A percentile compares a stretch with the other conserved stretches of the same genome.
Evolutionary conservation across 2,888 invertebrate genomes (phyloP).

Genomic region (Agonopterix subpropinquella): DNA sequence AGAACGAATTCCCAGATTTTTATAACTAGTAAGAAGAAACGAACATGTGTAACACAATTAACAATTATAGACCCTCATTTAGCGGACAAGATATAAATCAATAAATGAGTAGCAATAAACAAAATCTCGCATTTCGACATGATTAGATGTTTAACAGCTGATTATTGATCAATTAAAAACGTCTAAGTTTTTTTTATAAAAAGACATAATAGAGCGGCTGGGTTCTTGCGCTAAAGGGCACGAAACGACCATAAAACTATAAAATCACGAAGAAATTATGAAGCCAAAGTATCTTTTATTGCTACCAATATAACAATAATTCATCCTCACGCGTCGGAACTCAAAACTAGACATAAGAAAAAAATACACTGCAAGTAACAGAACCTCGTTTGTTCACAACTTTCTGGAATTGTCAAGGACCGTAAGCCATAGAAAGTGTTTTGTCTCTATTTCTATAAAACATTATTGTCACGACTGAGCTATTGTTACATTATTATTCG

Average conservation of each 20-base stretch:
- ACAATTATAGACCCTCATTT: not conserved
- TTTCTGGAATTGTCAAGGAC: slow-evolving; percentile 64
- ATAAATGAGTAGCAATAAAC: slow-evolving; percentile 4
- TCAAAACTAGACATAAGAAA: slow-evolving; percentile 21
- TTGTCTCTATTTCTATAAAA: slow-evolving; percentile 46
- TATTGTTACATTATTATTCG: slow-evolving; percentile 39
- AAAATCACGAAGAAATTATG: slow-evolving; percentile 61
- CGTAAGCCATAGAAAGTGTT: slow-evolving; percentile 46
- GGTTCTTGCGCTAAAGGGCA: slow-evolving; percentile 43
- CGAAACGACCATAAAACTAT: slow-evolving; percentile 59
- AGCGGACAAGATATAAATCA: slow-evolving; percentile 1
- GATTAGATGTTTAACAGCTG: slow-evolving; percentile 45
- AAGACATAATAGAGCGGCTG: slow-evolving; percentile 46
- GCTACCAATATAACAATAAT: slow-evolving; percentile 64
- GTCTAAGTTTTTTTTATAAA: slow-evolving; percentile 29
- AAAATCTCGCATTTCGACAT: slow-evolving; percentile 6
- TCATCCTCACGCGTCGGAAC: slow-evolving; percentile 51
- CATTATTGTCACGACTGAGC: slow-evolving; percentile 54
- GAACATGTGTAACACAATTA: not conserved
- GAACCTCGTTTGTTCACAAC: slow-evolving; percentile 43
- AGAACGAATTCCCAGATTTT: no score
- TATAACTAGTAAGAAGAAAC: no score
- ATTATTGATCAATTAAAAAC: slow-evolving; percentile 43
- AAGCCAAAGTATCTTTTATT: slow-evolving; percentile 51
- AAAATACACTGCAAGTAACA: slow-evolving; percentile 33